Evolutionary conservation across 2,888 invertebrate species (phyloP).

Genomic region (Dryocosmus kuriphilus): DNA sequence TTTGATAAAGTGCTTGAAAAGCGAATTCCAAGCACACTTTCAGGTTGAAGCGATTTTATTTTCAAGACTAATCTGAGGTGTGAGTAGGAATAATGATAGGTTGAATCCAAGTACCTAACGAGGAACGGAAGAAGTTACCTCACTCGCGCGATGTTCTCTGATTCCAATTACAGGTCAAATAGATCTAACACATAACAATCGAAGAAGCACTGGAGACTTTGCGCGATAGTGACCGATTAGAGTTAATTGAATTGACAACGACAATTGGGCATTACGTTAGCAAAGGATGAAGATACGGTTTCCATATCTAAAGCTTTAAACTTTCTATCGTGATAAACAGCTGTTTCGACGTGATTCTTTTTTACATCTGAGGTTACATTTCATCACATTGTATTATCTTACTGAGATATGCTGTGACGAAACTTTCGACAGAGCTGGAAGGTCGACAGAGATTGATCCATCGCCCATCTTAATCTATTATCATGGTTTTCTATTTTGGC

Average conservation of each 20-base stretch:
- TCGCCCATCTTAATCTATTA: slow-evolving; percentile 8
- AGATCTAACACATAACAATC: background rate
- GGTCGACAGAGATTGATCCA: slow-evolving; percentile 23
- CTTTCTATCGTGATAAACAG: slow-evolving; percentile 40
- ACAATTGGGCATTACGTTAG: slow-evolving; percentile 22
- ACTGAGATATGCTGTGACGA: slow-evolving; percentile 22
- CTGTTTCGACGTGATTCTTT: slow-evolving; percentile 25
- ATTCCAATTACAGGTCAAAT: background rate
- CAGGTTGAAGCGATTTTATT: slow-evolving; percentile 8
- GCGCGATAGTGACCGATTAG: background rate
- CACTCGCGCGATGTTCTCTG: background rate
- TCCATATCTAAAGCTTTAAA: slow-evolving; percentile 28
- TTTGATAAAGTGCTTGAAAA: background rate
- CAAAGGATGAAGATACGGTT: slow-evolving; percentile 9
- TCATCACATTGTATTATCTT: slow-evolving; percentile 34
- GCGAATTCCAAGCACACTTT: slow-evolving; percentile 2
- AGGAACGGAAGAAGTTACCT: background rate
- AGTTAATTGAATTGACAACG: slow-evolving; percentile 24
- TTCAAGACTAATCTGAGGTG: background rate
- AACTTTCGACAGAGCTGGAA: slow-evolving; percentile 34
- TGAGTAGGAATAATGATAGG: slow-evolving; percentile 15
- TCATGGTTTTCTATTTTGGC: background rate
- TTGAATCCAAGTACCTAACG: background rate
- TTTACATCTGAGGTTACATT: slow-evolving; percentile 33
- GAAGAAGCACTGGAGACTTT: background rate